phyloP scores from a whole-genome alignment of 2,888 invertebrate genomes.

The Lochmaea crataegi region DNA sequence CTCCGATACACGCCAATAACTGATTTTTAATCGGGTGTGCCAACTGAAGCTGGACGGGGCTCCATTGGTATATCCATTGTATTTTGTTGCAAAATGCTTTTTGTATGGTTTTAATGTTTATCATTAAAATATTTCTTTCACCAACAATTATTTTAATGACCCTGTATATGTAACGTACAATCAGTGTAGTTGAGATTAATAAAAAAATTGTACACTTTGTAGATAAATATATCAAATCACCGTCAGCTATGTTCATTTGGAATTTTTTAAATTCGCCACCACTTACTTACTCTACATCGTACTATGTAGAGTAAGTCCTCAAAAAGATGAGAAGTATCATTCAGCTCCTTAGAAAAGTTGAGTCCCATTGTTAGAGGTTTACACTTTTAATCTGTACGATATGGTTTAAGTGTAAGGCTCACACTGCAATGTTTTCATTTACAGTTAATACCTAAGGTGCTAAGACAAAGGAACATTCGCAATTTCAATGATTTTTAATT shows the following conservation, averaged over 20 bases:
- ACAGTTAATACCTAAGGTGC: not conserved
- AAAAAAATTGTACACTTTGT: not conserved
- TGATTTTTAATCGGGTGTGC: too few species aligned
- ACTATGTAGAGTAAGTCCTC: not conserved
- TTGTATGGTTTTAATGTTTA: too few species aligned
- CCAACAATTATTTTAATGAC: too few species aligned
- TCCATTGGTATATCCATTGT: too few species aligned
- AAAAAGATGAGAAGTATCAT: slow-evolving; percentile 14
- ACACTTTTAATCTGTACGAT: slow-evolving; percentile 17
- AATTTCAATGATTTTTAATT: too few species aligned
- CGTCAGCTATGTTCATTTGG: not conserved
- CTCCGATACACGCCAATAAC: too few species aligned
- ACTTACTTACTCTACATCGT: not conserved
- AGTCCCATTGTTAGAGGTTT: slow-evolving; percentile 10
- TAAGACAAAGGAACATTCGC: not conserved
- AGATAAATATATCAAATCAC: not conserved
- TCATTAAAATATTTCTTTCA: too few species aligned
- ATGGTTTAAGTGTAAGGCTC: slow-evolving; percentile 12
- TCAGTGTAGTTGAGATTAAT: not conserved
- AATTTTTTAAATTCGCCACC: slow-evolving; percentile 3
- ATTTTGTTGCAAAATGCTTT: too few species aligned
- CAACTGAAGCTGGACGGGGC: too few species aligned
- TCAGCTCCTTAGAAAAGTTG: slow-evolving; percentile 14
- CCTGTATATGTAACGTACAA: too few species aligned
- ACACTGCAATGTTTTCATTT: not conserved